phyloP scores from a whole-genome alignment of 2,797 vertebrate species.

The Benthosema pterotum region DNA sequence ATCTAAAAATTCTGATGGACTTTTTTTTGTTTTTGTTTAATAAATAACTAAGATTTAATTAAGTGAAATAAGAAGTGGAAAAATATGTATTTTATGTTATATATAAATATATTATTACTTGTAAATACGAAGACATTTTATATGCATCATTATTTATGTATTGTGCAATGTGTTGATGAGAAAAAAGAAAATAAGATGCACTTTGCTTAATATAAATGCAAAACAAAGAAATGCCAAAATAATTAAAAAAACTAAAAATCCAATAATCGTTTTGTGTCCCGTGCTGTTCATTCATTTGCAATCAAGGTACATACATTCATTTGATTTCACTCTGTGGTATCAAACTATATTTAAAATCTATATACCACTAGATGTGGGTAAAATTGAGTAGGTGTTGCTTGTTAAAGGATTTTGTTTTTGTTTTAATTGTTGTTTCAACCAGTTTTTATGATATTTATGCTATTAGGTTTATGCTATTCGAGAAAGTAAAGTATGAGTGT shows the following conservation, averaged over 20 bases:
- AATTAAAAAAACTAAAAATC: slow-evolving; percentile 78
- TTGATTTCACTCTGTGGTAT: no score
- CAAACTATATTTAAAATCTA: no score
- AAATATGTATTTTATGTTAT: slow-evolving; percentile 99
- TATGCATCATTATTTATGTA: slow-evolving; percentile 99
- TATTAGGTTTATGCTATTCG: no score
- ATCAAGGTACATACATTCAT: not conserved
- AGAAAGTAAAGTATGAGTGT: no score
- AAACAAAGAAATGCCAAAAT: slow-evolving; percentile 98
- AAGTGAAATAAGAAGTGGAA: slow-evolving; percentile 84
- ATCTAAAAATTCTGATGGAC: slow-evolving; percentile 78
- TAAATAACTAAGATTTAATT: slow-evolving; percentile 93
- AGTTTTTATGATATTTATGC: no score
- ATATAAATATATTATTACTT: slow-evolving; percentile 99
- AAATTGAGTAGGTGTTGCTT: no score
- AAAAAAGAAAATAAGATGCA: slow-evolving; percentile 95
- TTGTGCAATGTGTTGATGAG: slow-evolving; percentile 99
- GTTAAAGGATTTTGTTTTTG: no score
- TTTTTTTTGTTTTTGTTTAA: slow-evolving; percentile 76
- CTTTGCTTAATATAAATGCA: slow-evolving; percentile 99
- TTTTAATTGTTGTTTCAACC: no score
- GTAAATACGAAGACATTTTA: slow-evolving; percentile 99
- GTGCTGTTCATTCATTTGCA: slow-evolving; percentile 61
- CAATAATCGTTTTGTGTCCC: slow-evolving; percentile 70
- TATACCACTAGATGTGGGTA: no score